Evolutionary conservation across 2,797 vertebrate species (phyloP), one percentile per base, ranked within the genome.

Genomic region (Thalassophryne amazonica): DNA sequence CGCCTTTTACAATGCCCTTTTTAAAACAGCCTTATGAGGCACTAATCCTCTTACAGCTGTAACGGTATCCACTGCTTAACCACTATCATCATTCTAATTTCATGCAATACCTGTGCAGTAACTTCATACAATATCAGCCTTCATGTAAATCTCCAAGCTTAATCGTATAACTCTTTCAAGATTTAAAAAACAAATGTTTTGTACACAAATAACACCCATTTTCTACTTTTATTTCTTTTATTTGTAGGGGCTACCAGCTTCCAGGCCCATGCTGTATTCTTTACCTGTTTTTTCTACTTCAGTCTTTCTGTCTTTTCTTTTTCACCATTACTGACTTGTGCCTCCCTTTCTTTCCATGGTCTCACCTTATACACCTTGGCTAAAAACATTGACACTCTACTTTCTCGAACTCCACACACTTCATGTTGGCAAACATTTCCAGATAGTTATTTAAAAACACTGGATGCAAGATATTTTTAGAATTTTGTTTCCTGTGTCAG

Each of bases 281-380:
- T 4, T 18, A 22, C 12, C 21, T 46, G 7, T 8, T 38, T 19
- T 31, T 18, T 42, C 21, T 17, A 31, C 3, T 19, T 13, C 66
- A 68, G 68, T 65, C 28, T 55, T 73, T 82, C 68, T 73, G 63
- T 68, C 79, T 86, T 84, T 62, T 72, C 34, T 14, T 73, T 52
- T 52, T 40, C 55, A 65, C 62, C 61, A n/a, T n/a, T n/a, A n/a
- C n/a, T n/a, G n/a, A n/a, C n/a, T n/a, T n/a, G n/a, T n/a, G n/a
- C n/a, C n/a, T n/a, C n/a, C n/a, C n/a, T n/a, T n/a, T n/a, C n/a
- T n/a, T n/a, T n/a, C n/a, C n/a, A n/a, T n/a, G n/a, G n/a, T n/a
- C n/a, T n/a, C n/a, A n/a, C n/a, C n/a, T n/a, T n/a, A n/a, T n/a
- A n/a, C n/a, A n/a, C n/a, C n/a, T n/a, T n/a, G n/a, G n/a, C n/a